Evolutionary conservation across 2,797 vertebrate genomes (phyloP).

Genomic region (Phalloptychus januarius): DNA sequence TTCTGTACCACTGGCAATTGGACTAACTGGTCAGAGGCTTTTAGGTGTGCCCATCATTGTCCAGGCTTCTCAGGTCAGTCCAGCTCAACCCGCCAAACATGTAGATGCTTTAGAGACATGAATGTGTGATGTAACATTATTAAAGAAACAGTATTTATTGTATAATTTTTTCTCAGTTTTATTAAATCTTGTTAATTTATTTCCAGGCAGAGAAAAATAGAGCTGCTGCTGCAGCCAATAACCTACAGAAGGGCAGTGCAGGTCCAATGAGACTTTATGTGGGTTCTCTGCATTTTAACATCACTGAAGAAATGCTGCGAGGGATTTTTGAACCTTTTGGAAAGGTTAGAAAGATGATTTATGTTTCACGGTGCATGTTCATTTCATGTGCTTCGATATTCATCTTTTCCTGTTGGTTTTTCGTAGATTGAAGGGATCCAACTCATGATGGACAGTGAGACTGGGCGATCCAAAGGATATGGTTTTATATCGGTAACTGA

Average conservation of each 20-base stretch:
- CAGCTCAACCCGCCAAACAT: neutral
- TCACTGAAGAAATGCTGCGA: constrained; percentile 98
- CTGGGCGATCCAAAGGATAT: constrained; percentile 97
- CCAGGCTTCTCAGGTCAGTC: constrained; percentile 93
- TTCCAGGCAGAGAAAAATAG: constrained; percentile 96
- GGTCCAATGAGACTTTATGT: constrained; percentile 98
- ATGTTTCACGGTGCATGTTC: accelerated
- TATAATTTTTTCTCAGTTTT: neutral
- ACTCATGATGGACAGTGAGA: constrained; percentile 99
- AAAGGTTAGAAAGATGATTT: constrained; percentile 78
- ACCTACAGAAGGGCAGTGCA: constrained; percentile 94
- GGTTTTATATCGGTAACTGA: constrained; percentile 95
- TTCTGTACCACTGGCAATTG: constrained; percentile 96
- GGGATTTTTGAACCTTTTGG: constrained; percentile 99
- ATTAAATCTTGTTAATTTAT: neutral
- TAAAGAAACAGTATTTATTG: neutral
- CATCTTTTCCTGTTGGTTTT: neutral
- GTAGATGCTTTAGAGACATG: neutral
- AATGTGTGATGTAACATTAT: neutral
- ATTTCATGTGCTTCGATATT: neutral
- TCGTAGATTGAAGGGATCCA: constrained; percentile 97
- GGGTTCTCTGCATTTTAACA: constrained; percentile 97
- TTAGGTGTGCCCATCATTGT: constrained; percentile 98
- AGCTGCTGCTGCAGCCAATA: constrained; percentile 95
- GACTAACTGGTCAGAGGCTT: constrained; percentile 95